A percentile compares a stretch with the other conserved stretches of the same genome.
These are phyloP conservation scores for Petrophora chlorosata DNA, from an alignment of 2,888 invertebrate species.

Conservation along the genomic window DNA sequence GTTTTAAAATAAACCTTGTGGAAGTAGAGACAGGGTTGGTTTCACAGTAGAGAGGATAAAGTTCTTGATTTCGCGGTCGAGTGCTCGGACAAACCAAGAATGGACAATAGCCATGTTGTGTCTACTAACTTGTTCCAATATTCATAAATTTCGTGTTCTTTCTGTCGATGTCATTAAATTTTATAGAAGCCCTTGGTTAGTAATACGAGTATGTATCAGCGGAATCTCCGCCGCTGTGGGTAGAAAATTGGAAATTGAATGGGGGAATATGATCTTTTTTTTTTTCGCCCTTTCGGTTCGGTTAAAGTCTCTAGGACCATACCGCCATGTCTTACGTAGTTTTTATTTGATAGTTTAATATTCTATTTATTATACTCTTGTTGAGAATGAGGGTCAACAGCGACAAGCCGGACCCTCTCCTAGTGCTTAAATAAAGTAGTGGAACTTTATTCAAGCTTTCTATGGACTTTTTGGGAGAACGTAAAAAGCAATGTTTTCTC, in stretches of 20 bases:
- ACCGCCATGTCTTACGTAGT: no score
- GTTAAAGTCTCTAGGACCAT: no score
- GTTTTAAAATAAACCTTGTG: conserved; percentile 17
- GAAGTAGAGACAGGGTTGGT: neutral
- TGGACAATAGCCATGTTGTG: conserved; percentile 42
- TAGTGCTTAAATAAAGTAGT: no score
- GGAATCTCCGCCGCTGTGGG: conserved; percentile 5
- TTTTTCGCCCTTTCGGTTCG: no score
- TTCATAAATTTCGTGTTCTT: conserved; percentile 47
- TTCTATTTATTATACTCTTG: no score
- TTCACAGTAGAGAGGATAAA: conserved; percentile 22
- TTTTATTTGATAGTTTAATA: no score
- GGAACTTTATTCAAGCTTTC: no score
- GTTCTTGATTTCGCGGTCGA: conserved; percentile 52
- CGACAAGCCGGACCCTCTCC: no score
- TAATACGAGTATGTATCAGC: conserved; percentile 13
- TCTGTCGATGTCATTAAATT: conserved; percentile 37
- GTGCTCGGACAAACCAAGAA: conserved; percentile 45
- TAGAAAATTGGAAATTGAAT: conserved; percentile 2
- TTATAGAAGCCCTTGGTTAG: conserved; percentile 22
- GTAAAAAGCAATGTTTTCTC: no score
- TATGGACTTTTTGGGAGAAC: no score
- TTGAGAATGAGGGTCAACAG: no score
- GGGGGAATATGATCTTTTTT: neutral
- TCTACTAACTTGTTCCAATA: conserved; percentile 40